A percentile compares a stretch with the other conserved stretches of the same genome.
phyloP scores from a whole-genome alignment of 2,797 vertebrate species.

The Myotis pilosus region DNA sequence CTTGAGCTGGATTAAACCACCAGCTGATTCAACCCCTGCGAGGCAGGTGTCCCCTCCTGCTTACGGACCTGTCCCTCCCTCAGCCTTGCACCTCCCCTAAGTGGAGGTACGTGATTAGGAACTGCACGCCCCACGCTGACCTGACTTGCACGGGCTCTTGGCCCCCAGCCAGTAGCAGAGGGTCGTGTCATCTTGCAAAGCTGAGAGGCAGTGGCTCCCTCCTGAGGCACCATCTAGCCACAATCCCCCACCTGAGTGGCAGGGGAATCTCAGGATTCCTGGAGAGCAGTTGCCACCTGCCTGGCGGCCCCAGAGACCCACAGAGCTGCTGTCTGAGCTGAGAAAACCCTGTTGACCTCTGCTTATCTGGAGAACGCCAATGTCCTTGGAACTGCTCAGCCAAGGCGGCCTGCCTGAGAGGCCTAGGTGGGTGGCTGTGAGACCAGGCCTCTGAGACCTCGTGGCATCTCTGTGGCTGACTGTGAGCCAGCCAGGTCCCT shows the following conservation, averaged over 20 bases:
- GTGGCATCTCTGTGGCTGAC: not conserved
- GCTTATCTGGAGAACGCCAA: not conserved
- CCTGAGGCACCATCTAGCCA: not conserved
- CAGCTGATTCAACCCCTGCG: not conserved
- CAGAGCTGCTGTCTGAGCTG: not conserved
- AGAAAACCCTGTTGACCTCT: not conserved
- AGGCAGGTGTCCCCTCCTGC: not conserved
- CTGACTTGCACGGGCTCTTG: not conserved
- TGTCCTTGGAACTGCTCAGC: conserved; percentile 50
- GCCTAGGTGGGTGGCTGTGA: not conserved
- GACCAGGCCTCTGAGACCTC: not conserved
- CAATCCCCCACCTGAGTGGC: not conserved
- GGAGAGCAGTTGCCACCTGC: not conserved
- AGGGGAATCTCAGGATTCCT: conserved; percentile 1
- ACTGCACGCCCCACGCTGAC: fast-evolving
- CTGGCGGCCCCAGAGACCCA: not conserved
- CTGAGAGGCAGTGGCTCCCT: not conserved
- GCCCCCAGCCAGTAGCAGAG: not conserved
- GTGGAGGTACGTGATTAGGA: not conserved
- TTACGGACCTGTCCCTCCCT: not conserved
- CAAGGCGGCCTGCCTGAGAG: not conserved
- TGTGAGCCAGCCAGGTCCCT: not conserved
- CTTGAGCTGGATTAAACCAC: not conserved
- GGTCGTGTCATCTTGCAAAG: not conserved
- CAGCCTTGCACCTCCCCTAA: not conserved